Evolutionary conservation across 2,113 vertebrate species (phyloP), one percentile per base, ranked within the genome.

Genomic region (Furnarius figulus): DNA sequence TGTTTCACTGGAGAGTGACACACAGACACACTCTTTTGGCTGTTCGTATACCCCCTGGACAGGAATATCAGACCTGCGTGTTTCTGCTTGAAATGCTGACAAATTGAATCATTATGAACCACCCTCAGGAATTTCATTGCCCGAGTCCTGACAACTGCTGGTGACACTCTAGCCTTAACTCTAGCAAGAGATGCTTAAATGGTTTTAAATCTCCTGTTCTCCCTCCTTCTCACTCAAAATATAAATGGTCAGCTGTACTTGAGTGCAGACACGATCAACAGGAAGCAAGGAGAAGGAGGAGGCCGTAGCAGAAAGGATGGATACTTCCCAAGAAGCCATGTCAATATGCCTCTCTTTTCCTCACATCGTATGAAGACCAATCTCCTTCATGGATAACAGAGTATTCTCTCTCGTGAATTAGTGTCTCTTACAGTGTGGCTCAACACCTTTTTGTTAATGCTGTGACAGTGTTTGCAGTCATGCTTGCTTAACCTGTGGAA

Each of bases 201-300:
- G 59, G 33, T 67, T 95, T 86, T 86, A 90, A 93, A 95, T 70
- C 62, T 89, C 67, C 70, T 71, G 30, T 47, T 63, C 37, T 88
- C 12, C 44, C 55, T 93, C 67, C 33, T 89, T 94, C 78, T 88
- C 85, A 47, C 72, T 94, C 89, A 46, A 87, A 85, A 87, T 90
- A 83, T 62, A 96, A 94, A 86, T 44, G 91, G 65, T 90, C 87
- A 93, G 33, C 75, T 96, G 92, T 96, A 90, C 79, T 88, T 96
- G 56, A 91, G 71, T 47, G 39, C 47, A 91, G 87, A 90, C 68
- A 83, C 71, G 90, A 93, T 96, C 95, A 88, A 94, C 93, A 94
- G 35, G 50, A 91, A 90, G 81, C 5, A 46, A 83, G 87, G 30
- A 83, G 59, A 91, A 39, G 68, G 82, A 83, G 82, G 75, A 90